Evolutionary conservation across 1,140 invertebrate genomes (phyloP), one percentile per base, ranked within the genome.

Genomic region (Procambarus virginalis): DNA sequence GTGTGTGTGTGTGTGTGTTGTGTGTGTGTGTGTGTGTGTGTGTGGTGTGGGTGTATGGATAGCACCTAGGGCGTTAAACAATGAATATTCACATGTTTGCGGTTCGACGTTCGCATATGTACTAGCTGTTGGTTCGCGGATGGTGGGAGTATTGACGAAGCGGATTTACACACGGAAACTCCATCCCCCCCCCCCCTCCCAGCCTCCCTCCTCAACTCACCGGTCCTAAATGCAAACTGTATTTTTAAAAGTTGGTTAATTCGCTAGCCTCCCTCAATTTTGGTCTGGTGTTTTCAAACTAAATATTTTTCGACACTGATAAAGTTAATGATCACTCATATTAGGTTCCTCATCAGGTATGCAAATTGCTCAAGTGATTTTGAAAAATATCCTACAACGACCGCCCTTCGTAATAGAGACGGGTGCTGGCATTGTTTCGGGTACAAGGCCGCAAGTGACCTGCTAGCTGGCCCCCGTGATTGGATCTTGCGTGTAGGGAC

Each of bases 341-440:
- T 89, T 89, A 89, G 86, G 80, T 55, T 89, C 73, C 89, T 92
- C 91, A 92, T 92, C 91, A 92, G 89, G 89, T 83, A 92, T 92
- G 91, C 84, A 92, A 92, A 92, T 92, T 90, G 85, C 79, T 88
- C 88, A 87, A 92, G 91, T 92, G 91, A 91, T 92, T 92, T 92
- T 91, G 86, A 92, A 92, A 92, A 92, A 92, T 90, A 92, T 92
- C 91, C 91, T 92, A 89, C 85, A 92, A 86, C 88, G 64, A 88
- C 76, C 84, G 82, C 68, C 85, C 83, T 90, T 87, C 89, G 91
- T 92, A 92, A 92, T 92, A 92, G 91, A 92, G 89, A 90, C 91
- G 91, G 91, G 91, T 85, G 91, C 85, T 87, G 77, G 89, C 88
- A 85, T 78, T 73, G 89, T 81, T 60, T 5, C 34, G 80, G 22